Evolutionary conservation across 2,113 vertebrate species (phyloP).

Genomic region (Hyaena hyaena): DNA sequence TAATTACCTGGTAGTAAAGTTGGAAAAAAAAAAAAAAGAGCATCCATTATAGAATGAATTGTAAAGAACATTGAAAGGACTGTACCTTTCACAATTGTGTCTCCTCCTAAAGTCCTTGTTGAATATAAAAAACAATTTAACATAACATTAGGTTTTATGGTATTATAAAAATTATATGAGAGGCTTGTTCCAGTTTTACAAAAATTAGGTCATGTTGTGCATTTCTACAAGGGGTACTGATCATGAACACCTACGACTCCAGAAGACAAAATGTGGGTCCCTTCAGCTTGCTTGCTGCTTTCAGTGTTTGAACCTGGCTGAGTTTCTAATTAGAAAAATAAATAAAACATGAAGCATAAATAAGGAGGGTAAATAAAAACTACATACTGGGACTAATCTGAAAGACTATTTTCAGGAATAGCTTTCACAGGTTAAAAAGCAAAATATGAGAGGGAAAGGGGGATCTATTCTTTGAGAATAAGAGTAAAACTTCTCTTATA

Average conservation of each 20-base stretch:
- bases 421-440: too few species aligned
- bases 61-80: slow-evolving; percentile 22
- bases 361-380: slow-evolving; percentile 70
- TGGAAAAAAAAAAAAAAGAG: slow-evolving; percentile 5
- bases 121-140: slow-evolving; percentile 79
- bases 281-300: slow-evolving; percentile 48
- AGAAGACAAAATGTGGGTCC: slow-evolving; percentile 47
- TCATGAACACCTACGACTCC: slow-evolving; percentile 33
- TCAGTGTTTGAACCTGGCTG: slow-evolving; percentile 62
- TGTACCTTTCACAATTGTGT: slow-evolving; percentile 6
- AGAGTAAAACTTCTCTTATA: not conserved
- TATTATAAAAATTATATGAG: slow-evolving; percentile 77
- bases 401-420: slow-evolving; percentile 24
- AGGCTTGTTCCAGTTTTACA: slow-evolving; percentile 69
- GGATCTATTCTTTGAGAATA: not conserved
- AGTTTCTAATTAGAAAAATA: slow-evolving; percentile 79
- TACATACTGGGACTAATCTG: slow-evolving; percentile 66
- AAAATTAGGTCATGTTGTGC: slow-evolving; percentile 65
- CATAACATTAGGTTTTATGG: slow-evolving; percentile 79
- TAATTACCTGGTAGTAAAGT: slow-evolving; percentile 38
- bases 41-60: slow-evolving; percentile 32
- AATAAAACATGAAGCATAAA: slow-evolving; percentile 78
- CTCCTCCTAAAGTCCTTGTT: slow-evolving; percentile 74
- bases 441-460: not conserved
- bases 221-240: slow-evolving; percentile 55